Conservation (phyloP, 64 coral and sea anemone genomes). For the Porites lutea region DNA sequence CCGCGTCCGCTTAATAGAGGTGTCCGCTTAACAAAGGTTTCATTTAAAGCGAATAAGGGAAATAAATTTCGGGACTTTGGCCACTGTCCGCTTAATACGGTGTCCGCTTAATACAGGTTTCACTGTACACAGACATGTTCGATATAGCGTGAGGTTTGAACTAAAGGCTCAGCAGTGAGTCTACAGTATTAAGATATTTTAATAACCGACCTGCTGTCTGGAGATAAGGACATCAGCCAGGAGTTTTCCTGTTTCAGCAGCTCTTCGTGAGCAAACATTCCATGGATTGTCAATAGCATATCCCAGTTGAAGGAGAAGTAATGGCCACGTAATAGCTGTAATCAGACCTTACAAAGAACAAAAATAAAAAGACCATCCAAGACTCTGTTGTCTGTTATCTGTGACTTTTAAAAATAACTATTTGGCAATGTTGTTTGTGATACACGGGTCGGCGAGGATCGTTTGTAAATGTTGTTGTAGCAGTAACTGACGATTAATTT, state of each 20-base stretch:
- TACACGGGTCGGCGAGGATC: neutral
- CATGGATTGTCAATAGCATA: slow-evolving; percentile 94
- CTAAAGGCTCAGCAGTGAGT: too few species aligned
- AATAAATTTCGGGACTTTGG: too few species aligned
- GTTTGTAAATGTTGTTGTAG: neutral
- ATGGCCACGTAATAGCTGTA: slow-evolving; percentile 80
- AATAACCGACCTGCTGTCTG: slow-evolving; percentile 53
- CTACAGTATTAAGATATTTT: too few species aligned
- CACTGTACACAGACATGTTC: too few species aligned
- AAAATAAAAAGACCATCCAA: neutral
- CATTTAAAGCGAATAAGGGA: too few species aligned
- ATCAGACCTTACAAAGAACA: slow-evolving; percentile 60
- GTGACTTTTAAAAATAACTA: too few species aligned
- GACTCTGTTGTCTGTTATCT: too few species aligned
- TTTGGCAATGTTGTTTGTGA: neutral
- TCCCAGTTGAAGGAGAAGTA: slow-evolving; percentile 68
- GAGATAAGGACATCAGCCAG: slow-evolving; percentile 73
- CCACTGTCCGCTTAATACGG: too few species aligned
- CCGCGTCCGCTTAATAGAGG: too few species aligned
- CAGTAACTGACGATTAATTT: neutral
- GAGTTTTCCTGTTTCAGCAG: slow-evolving; percentile 76
- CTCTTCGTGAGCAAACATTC: slow-evolving; percentile 82
- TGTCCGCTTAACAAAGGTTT: too few species aligned
- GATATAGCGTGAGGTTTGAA: too few species aligned
- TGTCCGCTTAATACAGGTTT: too few species aligned